Evolutionary conservation across 1,140 invertebrate genomes (phyloP), one percentile per base, ranked within the genome.

Genomic region (Pseudobourletiella spinata): DNA sequence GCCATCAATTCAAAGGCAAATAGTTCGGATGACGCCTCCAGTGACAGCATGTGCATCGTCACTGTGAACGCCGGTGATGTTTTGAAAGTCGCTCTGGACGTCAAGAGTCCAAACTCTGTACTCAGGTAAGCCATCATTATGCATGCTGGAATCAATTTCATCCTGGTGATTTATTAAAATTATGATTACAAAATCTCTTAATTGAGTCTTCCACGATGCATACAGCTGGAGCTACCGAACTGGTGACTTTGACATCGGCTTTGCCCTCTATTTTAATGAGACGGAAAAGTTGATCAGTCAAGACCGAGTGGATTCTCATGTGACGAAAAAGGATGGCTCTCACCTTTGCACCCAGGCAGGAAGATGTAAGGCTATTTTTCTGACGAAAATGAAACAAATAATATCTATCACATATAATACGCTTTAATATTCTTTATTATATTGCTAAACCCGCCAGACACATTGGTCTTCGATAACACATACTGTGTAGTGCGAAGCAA

Each of bases 171-270:
- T 8, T 39, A 8, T 39, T 8, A n/a, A 39, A 39, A 39, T 39
- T 39, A 39, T 11, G n/a, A 39, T 39, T 39, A n/a, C 32, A 11
- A 39, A 39, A 39, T 11, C n/a, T 39, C n/a, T n/a, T n/a, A n/a
- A n/a, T n/a, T n/a, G n/a, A n/a, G n/a, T n/a, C n/a, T n/a, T n/a
- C n/a, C n/a, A n/a, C n/a, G n/a, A n/a, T n/a, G 14, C 4, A 25
- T 39, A 32, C 63, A 93, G 90, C 63, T 95, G 91, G 91, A 88
- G 92, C 70, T 91, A 94, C 71, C 82, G 84, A 65, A 86, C 89
- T 0, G 86, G 91, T 65, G 84, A 81, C 59, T 86, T 92, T 72
- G 91, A 95, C 72, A 93, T 95, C 57, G 88, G 87, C 70, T 95
- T 94, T 75, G 83, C 85, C 44, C 82, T 95, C 24, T 46, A 44